A percentile compares a stretch with the other conserved stretches of the same genome.
These are phyloP conservation scores for Panthera leo DNA, from an alignment of 2,113 vertebrate genomes.

Conservation along the genomic window DNA sequence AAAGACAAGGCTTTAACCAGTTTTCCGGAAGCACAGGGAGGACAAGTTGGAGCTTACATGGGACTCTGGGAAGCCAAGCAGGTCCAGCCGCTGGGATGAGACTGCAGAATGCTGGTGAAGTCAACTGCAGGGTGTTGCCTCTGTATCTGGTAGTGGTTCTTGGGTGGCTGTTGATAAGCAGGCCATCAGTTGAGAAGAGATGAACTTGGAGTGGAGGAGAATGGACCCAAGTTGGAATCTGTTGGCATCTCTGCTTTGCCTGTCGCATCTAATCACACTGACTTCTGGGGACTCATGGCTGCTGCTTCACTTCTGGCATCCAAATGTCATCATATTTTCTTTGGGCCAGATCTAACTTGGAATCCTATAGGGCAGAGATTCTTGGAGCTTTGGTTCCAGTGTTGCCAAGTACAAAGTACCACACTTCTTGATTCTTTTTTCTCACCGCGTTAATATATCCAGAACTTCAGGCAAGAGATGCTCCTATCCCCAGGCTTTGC, in stretches of 20 bases:
- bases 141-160: not conserved
- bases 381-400: not conserved
- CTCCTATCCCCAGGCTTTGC: not conserved
- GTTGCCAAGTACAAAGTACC: not conserved
- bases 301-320: not conserved
- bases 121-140: not conserved
- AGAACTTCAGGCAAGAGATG: not conserved
- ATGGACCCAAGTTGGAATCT: not conserved
- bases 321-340: not conserved
- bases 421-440: not conserved
- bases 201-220: not conserved
- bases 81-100: not conserved
- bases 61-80: not conserved
- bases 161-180: not conserved
- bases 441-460: not conserved
- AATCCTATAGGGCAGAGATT: not conserved
- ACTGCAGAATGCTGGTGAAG: not conserved
- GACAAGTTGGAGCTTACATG: not conserved
- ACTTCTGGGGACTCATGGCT: not conserved
- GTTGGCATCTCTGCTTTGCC: not conserved
- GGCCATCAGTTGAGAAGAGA: not conserved
- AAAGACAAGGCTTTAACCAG: not conserved
- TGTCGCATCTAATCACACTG: not conserved
- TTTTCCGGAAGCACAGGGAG: not conserved
- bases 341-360: not conserved